A percentile compares a stretch with the other conserved stretches of the same genome.
Evolutionary conservation across 2,888 invertebrate species (phyloP).

Genomic region (Serripes groenlandicus): DNA sequence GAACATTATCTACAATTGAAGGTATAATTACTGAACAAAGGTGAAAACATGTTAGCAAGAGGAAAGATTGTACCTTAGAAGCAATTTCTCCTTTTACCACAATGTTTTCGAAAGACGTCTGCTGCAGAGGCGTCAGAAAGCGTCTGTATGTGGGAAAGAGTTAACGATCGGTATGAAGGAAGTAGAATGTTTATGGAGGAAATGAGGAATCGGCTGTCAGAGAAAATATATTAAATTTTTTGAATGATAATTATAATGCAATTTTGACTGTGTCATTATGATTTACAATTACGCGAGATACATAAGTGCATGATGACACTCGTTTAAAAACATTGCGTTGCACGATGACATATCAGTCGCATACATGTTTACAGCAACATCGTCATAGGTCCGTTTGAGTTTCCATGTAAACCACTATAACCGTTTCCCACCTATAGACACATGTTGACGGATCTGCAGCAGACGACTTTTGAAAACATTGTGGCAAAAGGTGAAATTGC

Average conservation of each 20-base stretch:
- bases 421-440: too few relatives aligned
- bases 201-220: neutral
- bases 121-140: neutral
- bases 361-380: too few relatives aligned
- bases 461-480: too few relatives aligned
- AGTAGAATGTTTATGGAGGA: neutral
- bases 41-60: neutral
- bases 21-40: too few relatives aligned
- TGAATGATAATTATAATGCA: neutral
- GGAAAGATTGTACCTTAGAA: neutral
- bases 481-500: too few relatives aligned
- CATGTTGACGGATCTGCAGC: too few relatives aligned
- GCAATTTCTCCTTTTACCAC: neutral
- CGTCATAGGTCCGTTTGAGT: neutral
- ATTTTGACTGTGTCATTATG: slow-evolving; percentile 15
- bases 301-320: neutral
- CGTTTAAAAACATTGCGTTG: too few relatives aligned
- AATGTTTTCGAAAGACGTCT: neutral
- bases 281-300: neutral
- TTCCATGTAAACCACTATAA: too few relatives aligned
- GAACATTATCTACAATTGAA: too few relatives aligned
- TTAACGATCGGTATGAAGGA: neutral
- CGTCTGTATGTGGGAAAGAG: neutral
- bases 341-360: too few relatives aligned
- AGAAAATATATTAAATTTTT: neutral